A percentile compares a stretch with the other conserved stretches of the same genome.
phyloP scores from a whole-genome alignment of 2,797 vertebrate genomes.

The Lophius americanus region DNA sequence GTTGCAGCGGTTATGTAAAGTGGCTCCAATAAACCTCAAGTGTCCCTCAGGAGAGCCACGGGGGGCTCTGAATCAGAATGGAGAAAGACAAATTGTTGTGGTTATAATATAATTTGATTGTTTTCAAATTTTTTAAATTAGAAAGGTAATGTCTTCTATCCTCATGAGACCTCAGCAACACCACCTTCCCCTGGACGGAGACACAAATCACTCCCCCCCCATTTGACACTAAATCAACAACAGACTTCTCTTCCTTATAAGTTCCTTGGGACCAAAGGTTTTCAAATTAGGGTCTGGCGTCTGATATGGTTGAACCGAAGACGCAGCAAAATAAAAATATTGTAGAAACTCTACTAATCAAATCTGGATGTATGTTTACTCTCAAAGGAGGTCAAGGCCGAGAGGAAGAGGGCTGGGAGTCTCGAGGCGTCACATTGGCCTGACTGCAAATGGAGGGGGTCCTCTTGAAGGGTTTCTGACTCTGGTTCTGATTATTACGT shows the following conservation, averaged over 20 bases:
- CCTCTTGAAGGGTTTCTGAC: constrained; percentile 35
- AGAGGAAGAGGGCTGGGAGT: constrained; percentile 44
- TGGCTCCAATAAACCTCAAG: constrained; percentile 12
- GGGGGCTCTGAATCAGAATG: not conserved
- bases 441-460: constrained; percentile 64
- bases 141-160: too few species aligned
- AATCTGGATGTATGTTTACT: constrained; percentile 49
- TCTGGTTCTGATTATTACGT: constrained; percentile 81
- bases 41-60: constrained; percentile 11
- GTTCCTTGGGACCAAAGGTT: constrained; percentile 24
- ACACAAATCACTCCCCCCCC: constrained; percentile 18
- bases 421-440: constrained; percentile 51
- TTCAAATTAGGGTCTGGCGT: constrained; percentile 32
- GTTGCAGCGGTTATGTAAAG: constrained; percentile 26
- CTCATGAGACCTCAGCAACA: constrained; percentile 7
- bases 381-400: constrained; percentile 47
- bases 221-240: constrained; percentile 54
- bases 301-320: constrained; percentile 39
- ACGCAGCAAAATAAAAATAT: constrained; percentile 21
- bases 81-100: too few species aligned
- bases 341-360: constrained; percentile 41
- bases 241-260: constrained; percentile 23
- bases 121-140: constrained; percentile 22
- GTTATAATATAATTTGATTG: too few species aligned
- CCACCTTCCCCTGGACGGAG: constrained; percentile 10